A percentile compares a stretch with the other conserved stretches of the same genome.
These are phyloP conservation scores for Perodicticus potto DNA, from an alignment of 2,797 vertebrate species.

Conservation along the genomic window DNA sequence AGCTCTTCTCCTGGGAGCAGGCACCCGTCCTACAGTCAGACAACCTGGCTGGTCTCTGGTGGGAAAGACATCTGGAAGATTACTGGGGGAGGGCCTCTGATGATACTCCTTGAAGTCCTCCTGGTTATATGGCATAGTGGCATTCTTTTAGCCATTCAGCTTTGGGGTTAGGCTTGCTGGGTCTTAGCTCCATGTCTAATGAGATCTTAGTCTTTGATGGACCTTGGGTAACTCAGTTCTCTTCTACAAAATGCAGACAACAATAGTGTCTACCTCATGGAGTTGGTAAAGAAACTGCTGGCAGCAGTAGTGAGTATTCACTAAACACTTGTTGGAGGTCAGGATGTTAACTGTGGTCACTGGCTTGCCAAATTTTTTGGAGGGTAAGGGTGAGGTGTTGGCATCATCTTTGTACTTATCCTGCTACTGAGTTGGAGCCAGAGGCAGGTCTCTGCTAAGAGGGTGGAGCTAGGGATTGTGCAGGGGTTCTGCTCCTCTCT, in stretches of 20 bases:
- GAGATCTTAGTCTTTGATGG: not conserved
- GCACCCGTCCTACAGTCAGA: not conserved
- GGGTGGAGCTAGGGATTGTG: not conserved
- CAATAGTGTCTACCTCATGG: not conserved
- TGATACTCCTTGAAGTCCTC: not conserved
- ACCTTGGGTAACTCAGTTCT: not conserved
- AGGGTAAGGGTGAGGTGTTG: not conserved
- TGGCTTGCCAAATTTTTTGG: not conserved
- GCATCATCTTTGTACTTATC: not conserved
- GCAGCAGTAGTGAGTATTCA: not conserved
- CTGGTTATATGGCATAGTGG: not conserved
- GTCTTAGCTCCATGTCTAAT: not conserved
- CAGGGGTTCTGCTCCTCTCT: not conserved
- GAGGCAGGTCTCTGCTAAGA: not conserved
- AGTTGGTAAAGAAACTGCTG: not conserved
- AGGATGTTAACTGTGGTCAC: rapidly evolving
- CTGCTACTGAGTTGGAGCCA: not conserved
- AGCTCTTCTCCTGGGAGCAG: not conserved
- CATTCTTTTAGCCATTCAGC: not conserved
- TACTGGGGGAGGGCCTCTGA: not conserved
- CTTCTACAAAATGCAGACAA: not conserved
- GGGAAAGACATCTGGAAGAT: not conserved
- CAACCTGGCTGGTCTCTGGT: not conserved
- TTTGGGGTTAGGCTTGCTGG: not conserved
- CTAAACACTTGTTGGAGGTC: not conserved